Conservation (phyloP, 2,113 vertebrate species). For the Edolisoma coerulescens region DNA sequence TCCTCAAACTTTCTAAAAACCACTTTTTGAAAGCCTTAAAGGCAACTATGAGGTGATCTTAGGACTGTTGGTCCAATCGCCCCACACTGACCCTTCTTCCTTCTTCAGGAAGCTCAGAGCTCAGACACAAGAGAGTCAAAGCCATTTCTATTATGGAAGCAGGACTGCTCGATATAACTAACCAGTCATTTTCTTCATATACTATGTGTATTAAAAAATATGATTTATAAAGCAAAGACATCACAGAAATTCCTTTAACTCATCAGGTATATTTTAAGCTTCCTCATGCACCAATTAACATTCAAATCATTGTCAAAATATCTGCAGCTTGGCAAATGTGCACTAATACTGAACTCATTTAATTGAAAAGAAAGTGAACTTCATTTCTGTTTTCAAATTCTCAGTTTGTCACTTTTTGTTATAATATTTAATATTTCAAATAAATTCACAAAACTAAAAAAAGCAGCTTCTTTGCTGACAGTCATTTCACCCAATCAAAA, state of each 20-base stretch:
- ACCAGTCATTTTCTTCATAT: not conserved
- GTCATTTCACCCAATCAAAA: not conserved
- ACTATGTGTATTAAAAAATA: not conserved
- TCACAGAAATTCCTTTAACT: not conserved
- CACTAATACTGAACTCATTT: not conserved
- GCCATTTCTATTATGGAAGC: not conserved
- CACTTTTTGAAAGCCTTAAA: not conserved
- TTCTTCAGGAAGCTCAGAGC: not conserved
- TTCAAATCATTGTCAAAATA: not conserved
- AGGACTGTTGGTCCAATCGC: not conserved
- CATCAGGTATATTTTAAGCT: not conserved
- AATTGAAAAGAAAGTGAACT: not conserved
- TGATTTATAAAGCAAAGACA: not conserved
- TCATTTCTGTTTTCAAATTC: not conserved
- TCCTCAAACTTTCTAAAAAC: not conserved
- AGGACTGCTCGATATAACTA: not conserved
- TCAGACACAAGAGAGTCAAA: not conserved
- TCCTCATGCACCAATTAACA: not conserved
- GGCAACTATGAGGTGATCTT: not conserved
- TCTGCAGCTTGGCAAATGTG: not conserved
- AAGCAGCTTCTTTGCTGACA: not conserved
- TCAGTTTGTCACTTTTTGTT: not conserved
- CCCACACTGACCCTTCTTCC: not conserved
- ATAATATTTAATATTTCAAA: not conserved
- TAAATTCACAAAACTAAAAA: not conserved